Conservation (phyloP, 2,113 vertebrate species). For the Dascyllus trimaculatus region DNA sequence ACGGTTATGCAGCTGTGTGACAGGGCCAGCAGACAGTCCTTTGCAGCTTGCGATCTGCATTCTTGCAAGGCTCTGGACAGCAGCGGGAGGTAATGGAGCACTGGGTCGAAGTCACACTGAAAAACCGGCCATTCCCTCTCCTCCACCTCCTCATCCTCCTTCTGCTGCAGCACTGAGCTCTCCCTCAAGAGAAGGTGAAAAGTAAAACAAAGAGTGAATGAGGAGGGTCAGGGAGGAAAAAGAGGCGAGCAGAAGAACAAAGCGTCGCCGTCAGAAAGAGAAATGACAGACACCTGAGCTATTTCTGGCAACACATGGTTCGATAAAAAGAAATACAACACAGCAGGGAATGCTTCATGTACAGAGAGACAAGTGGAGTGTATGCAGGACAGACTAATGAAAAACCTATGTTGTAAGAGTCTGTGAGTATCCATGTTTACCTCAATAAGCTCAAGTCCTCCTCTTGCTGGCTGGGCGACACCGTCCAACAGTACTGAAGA, state of each 20-base stretch:
- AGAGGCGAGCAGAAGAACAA: slow-evolving; percentile 10
- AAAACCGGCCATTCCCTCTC: slow-evolving; percentile 63
- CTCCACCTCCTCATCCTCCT: slow-evolving; percentile 32
- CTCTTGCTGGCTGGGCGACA: slow-evolving; percentile 81
- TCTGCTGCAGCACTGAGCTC: slow-evolving; percentile 64
- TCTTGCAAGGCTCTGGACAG: slow-evolving; percentile 79
- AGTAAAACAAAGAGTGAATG: background rate
- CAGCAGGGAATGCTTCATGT: slow-evolving; percentile 4
- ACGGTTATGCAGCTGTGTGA: slow-evolving; percentile 78
- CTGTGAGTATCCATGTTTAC: slow-evolving; percentile 61
- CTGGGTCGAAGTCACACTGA: slow-evolving; percentile 78
- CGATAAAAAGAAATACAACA: slow-evolving; percentile 21
- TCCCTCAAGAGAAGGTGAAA: slow-evolving; percentile 71
- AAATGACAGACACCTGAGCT: slow-evolving; percentile 13
- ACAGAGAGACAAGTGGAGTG: background rate
- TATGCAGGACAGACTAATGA: background rate
- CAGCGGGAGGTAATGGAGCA: slow-evolving; percentile 74
- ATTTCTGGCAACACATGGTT: slow-evolving; percentile 32
- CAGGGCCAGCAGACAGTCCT: slow-evolving; percentile 78
- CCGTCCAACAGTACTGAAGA: slow-evolving; percentile 89
- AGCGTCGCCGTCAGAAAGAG: slow-evolving; percentile 6
- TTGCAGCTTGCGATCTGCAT: slow-evolving; percentile 62
- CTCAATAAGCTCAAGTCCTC: slow-evolving; percentile 83
- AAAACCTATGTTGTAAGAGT: background rate
- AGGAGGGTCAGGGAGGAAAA: background rate